These are phyloP conservation scores for Arge pagana DNA, from an alignment of 2,888 invertebrate genomes.

Conservation along the genomic window DNA sequence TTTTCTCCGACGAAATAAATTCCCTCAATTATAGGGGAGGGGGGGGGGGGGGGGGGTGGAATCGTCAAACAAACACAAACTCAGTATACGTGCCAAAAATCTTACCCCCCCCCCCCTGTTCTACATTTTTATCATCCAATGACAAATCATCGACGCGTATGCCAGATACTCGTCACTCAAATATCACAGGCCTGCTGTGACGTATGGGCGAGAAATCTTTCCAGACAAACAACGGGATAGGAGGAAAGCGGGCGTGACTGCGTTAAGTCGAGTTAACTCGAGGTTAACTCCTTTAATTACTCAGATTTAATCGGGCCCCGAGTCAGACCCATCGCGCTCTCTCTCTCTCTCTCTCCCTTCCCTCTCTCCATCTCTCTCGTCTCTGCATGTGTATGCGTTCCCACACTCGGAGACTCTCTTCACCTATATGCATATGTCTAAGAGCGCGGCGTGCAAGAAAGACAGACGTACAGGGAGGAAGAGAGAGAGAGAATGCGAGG, in stretches of 20 bases:
- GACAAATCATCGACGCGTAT: too few species aligned
- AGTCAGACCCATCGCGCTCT: constrained; percentile 27
- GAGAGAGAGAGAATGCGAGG: neutral
- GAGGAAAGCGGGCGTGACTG: constrained; percentile 58
- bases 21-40: too few species aligned
- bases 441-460: neutral
- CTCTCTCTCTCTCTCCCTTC: constrained; percentile 2
- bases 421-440: neutral
- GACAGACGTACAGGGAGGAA: neutral
- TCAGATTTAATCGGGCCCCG: constrained; percentile 52
- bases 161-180: too few species aligned
- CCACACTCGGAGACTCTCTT: neutral
- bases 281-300: constrained; percentile 58
- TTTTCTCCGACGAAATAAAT: too few species aligned
- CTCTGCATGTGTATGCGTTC: constrained; percentile 27
- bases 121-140: too few species aligned
- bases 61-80: too few species aligned
- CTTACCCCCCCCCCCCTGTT: too few species aligned
- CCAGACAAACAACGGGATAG: too few species aligned
- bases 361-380: constrained; percentile 16
- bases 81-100: too few species aligned
- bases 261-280: constrained; percentile 57
- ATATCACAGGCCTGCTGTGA: too few species aligned
- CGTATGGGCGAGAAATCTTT: too few species aligned
- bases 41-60: too few species aligned